Percentiles rank a stretch among this genome's conserved stretches.
Evolutionary conservation across 2,888 invertebrate species (phyloP).

Genomic region (Nomada lathburiana): DNA sequence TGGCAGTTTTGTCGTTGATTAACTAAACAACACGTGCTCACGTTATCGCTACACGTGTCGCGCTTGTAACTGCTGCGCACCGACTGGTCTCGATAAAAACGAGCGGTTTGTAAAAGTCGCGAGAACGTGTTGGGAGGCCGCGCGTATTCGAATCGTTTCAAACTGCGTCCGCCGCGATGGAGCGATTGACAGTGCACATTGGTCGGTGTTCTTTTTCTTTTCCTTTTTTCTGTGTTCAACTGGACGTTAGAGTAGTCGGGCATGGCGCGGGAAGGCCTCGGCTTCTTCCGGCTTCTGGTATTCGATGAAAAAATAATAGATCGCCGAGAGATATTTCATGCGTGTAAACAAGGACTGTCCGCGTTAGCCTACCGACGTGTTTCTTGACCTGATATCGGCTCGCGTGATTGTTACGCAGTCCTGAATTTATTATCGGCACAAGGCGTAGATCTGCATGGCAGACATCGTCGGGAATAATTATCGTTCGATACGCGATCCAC

Average conservation of each 20-base stretch:
- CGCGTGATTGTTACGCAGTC: constrained; percentile 28
- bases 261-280: background rate
- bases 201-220: background rate
- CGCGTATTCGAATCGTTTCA: background rate
- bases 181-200: too few relatives aligned
- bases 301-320: too few relatives aligned
- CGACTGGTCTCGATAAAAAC: background rate
- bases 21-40: constrained; percentile 26
- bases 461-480: background rate
- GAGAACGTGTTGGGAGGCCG: background rate
- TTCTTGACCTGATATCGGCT: constrained; percentile 9
- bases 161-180: background rate
- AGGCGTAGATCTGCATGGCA: background rate
- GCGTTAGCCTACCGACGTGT: background rate
- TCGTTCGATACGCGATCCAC: background rate
- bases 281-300: background rate
- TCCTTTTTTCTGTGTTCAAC: too few relatives aligned
- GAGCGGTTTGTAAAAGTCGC: background rate
- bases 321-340: background rate
- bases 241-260: background rate
- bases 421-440: constrained; percentile 33
- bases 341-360: background rate
- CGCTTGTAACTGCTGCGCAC: background rate
- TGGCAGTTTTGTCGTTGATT: background rate
- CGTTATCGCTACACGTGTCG: constrained; percentile 3